Evolutionary conservation across 2,113 vertebrate genomes (phyloP).

Genomic region (Arenaria interpres): DNA sequence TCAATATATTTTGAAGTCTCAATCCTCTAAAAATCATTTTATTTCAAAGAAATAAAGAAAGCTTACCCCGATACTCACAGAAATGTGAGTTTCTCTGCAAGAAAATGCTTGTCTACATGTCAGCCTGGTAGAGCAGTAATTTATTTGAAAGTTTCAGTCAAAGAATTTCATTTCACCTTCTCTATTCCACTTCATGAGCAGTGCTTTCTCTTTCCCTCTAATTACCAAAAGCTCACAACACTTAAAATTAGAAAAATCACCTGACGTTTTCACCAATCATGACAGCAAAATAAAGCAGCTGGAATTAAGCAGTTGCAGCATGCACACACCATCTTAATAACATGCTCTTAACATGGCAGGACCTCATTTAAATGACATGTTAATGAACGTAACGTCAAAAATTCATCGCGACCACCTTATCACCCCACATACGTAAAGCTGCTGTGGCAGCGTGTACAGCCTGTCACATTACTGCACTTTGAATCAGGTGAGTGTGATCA

Average conservation of each 20-base stretch:
- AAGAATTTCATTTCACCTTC: not conserved
- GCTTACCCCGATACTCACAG: not conserved
- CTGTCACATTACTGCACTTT: not conserved
- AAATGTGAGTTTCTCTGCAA: not conserved
- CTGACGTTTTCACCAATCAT: not conserved
- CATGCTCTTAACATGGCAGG: not conserved
- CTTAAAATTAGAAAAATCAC: not conserved
- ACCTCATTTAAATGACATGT: not conserved
- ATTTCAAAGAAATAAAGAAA: not conserved
- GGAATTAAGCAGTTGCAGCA: not conserved
- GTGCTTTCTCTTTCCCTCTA: not conserved
- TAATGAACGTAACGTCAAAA: not conserved
- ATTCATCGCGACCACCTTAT: not conserved
- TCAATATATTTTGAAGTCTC: not conserved
- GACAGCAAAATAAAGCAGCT: not conserved
- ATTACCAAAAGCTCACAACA: not conserved
- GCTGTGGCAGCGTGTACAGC: not conserved
- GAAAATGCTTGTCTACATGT: not conserved
- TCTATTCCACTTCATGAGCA: not conserved
- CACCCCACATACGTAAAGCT: not conserved
- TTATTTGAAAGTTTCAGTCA: not conserved
- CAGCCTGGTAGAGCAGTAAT: not conserved
- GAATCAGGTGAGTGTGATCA: not conserved
- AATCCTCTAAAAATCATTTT: not conserved
- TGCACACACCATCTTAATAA: not conserved